Conservation (phyloP, 2,797 vertebrate species). For the Urocyon cinereoargenteus region DNA sequence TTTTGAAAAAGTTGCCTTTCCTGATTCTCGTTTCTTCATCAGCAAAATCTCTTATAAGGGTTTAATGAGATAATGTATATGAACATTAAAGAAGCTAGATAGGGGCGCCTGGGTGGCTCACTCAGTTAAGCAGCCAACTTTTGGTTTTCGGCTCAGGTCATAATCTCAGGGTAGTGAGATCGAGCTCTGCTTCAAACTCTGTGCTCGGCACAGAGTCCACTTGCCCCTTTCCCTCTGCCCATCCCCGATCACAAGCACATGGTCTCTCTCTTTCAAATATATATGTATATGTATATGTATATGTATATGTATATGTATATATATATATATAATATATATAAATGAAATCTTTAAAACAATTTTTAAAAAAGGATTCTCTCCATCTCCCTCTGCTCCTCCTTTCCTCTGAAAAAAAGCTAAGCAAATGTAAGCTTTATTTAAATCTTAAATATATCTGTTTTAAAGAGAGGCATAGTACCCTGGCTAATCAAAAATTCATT, state of each 20-base stretch:
- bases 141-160: background rate
- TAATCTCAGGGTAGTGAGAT: background rate
- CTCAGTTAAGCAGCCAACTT: background rate
- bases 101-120: background rate
- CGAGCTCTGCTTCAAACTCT: background rate
- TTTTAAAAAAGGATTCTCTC: background rate
- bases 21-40: conserved; percentile 30
- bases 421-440: background rate
- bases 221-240: background rate
- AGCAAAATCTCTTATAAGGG: background rate
- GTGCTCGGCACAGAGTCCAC: background rate
- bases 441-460: conserved; percentile 46
- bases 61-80: background rate
- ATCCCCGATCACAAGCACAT: background rate
- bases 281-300: no score
- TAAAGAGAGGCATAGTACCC: background rate
- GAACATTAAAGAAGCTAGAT: background rate
- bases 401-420: background rate
- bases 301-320: no score
- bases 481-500: conserved; percentile 45
- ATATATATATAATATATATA: no score
- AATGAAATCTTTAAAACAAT: background rate
- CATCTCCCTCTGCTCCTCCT: background rate
- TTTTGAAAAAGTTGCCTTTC: background rate
- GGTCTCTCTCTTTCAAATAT: background rate